Percentiles rank a stretch among this genome's conserved stretches.
Conservation (phyloP, 2,113 vertebrate species). For the Panthera leo region DNA sequence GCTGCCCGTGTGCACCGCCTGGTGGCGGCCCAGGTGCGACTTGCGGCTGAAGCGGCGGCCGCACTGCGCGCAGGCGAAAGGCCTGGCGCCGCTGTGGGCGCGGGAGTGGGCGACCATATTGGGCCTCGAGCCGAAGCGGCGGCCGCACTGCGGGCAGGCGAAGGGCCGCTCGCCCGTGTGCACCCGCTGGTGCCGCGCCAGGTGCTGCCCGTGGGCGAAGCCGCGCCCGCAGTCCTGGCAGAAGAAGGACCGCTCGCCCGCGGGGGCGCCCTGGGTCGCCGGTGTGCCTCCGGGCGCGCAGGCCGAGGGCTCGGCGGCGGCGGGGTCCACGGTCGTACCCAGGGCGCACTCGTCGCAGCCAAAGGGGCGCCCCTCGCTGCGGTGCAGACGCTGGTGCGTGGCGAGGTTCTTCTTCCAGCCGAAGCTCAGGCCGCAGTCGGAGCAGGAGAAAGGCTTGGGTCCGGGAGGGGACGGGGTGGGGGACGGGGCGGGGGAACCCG, state of each 20-base stretch:
- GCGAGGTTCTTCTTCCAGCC: conserved; percentile 81
- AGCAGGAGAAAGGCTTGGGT: conserved; percentile 76
- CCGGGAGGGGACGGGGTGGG: not conserved
- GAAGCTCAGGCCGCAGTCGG: conserved; percentile 81
- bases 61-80: conserved; percentile 81
- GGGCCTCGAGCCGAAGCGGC: conserved; percentile 77
- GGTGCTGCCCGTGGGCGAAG: conserved; percentile 76
- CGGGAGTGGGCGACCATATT: conserved; percentile 74
- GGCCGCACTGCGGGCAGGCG: conserved; percentile 64
- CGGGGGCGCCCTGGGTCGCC: not conserved
- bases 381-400: conserved; percentile 73
- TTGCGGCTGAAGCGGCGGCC: conserved; percentile 84
- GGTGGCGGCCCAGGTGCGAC: conserved; percentile 84
- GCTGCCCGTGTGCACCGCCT: conserved; percentile 83
- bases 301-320: conserved; percentile 65
- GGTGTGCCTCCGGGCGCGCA: conserved; percentile 63
- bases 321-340: conserved; percentile 66
- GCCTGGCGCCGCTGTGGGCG: conserved; percentile 76
- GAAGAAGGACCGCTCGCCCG: conserved; percentile 46
- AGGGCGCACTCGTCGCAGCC: conserved; percentile 72
- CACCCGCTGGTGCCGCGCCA: conserved; percentile 68
- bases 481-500: not conserved
- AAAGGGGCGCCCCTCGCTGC: conserved; percentile 32
- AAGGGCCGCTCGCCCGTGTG: conserved; percentile 71
- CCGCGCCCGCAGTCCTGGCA: conserved; percentile 77